Percentiles rank a stretch among this genome's conserved stretches.
Evolutionary conservation across 2,888 invertebrate species (phyloP).

Genomic region (Amitus sp.): DNA sequence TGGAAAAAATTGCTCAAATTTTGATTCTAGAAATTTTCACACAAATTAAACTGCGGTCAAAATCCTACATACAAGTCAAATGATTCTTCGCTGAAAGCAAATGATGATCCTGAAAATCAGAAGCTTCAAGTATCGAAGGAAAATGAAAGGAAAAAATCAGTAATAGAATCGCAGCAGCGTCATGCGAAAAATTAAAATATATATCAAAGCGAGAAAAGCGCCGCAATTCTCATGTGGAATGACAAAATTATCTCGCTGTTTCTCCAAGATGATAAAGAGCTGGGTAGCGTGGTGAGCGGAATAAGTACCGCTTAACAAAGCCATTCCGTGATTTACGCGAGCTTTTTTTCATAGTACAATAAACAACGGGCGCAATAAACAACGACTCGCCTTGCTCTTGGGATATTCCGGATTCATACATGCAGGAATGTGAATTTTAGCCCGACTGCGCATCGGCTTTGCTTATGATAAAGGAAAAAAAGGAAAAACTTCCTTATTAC

Average conservation of each 20-base stretch:
- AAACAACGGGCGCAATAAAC: constrained; percentile 25
- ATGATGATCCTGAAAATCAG: too few relatives aligned
- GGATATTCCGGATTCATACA: constrained; percentile 20
- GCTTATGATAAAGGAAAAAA: too few relatives aligned
- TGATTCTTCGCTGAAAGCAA: too few relatives aligned
- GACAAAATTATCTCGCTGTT: constrained; percentile 21
- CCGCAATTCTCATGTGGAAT: constrained; percentile 10
- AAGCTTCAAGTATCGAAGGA: too few relatives aligned
- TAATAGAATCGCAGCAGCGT: neutral
- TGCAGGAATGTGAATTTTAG: too few relatives aligned
- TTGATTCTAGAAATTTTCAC: too few relatives aligned
- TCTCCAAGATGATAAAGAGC: constrained; percentile 18
- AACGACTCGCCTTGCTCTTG: constrained; percentile 20
- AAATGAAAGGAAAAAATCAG: too few relatives aligned
- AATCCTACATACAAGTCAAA: too few relatives aligned
- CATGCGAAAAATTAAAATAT: constrained; percentile 1
- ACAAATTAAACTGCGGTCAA: too few relatives aligned
- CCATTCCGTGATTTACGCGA: constrained; percentile 24
- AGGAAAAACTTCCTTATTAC: too few relatives aligned
- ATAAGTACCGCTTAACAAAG: constrained; percentile 30
- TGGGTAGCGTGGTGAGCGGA: constrained; percentile 20
- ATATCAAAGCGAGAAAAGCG: constrained; percentile 4
- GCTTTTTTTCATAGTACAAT: constrained; percentile 20
- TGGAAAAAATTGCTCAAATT: too few relatives aligned
- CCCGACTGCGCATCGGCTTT: too few relatives aligned